Conservation (phyloP, 2,888 invertebrate genomes). For the Resseliella maxima region DNA sequence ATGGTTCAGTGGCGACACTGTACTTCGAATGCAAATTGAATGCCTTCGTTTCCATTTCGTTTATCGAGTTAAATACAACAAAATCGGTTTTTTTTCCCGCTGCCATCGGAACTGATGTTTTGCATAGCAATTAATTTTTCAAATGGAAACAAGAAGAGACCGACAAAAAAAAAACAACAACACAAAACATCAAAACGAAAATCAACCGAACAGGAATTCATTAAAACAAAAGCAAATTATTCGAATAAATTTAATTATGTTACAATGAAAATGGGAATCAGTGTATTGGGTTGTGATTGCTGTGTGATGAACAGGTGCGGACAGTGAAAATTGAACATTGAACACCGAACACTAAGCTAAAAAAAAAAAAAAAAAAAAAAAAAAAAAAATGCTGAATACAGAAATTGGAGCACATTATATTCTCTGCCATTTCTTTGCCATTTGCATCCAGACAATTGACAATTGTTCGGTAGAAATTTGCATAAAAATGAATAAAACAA, state of each 20-base stretch:
- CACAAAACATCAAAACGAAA: too few relatives aligned
- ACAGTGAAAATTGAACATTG: not conserved
- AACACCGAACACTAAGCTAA: too few relatives aligned
- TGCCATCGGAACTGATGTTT: not conserved
- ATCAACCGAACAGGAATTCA: not conserved
- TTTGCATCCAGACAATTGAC: conserved; percentile 35
- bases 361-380: too few relatives aligned
- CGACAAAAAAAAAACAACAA: too few relatives aligned
- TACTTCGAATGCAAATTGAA: not conserved
- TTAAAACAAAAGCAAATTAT: conserved; percentile 53
- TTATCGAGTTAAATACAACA: not conserved
- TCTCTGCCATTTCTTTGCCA: not conserved
- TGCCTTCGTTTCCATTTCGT: not conserved
- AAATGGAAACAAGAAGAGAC: not conserved
- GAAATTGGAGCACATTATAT: too few relatives aligned
- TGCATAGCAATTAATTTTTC: not conserved
- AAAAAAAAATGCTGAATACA: too few relatives aligned
- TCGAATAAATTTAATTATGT: conserved; percentile 47
- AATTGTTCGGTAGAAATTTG: not conserved
- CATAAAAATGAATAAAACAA: conserved; percentile 43
- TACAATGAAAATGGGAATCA: conserved; percentile 27
- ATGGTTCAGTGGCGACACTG: not conserved
- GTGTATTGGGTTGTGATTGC: not conserved
- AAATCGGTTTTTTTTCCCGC: not conserved
- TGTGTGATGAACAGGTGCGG: not conserved